Evolutionary conservation across 2,888 invertebrate species (phyloP), one percentile per base, ranked within the genome.

Genomic region (Oxyteleia sp.): DNA sequence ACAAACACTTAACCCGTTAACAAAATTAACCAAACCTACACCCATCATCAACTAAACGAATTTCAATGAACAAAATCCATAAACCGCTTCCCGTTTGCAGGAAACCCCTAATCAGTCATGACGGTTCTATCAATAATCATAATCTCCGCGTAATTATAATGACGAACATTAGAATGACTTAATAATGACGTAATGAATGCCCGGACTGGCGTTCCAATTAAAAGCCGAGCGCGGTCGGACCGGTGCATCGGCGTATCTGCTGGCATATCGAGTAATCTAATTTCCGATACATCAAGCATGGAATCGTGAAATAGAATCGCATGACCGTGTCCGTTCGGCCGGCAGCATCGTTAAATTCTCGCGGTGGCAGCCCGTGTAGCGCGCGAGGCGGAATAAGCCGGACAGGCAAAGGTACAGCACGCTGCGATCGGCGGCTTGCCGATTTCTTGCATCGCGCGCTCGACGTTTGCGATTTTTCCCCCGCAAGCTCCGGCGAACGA

Each of bases 151-250:
- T 55, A 57, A 69, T 71, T 51, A 59, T 45, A 79, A 71, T 72
- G 71, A 79, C 15, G 71, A 79, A 45, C 79, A 43, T 64, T 49
- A 72, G 64, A 79, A 79, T 72, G 49, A 64, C 47, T 66, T 59
- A 72, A 64, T 79, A 59, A 72, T 72, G 79, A 79, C 64, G 64
- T 72, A 72, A 79, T 79, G 71, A 79, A 69, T 55, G 51, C 32
- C 32, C 20, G 4, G 13, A 57, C n/a, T 35, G 53, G 80, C 80
- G 66, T 55, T 59, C 72, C 66, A 80, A 80, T 80, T 80, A 80
- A 80, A 80, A 55, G 55, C 64, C 47, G 43, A 13, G 32, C 23
- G 61, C 61, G 29, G n/a, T 49, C 49, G 2, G 20, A 45, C 49
- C n/a, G 26, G 35, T 57, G 57, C 41, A 26, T 35, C 23, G 57